Conservation (phyloP, 2,113 vertebrate genomes). For the Poeciliopsis prolifica region DNA sequence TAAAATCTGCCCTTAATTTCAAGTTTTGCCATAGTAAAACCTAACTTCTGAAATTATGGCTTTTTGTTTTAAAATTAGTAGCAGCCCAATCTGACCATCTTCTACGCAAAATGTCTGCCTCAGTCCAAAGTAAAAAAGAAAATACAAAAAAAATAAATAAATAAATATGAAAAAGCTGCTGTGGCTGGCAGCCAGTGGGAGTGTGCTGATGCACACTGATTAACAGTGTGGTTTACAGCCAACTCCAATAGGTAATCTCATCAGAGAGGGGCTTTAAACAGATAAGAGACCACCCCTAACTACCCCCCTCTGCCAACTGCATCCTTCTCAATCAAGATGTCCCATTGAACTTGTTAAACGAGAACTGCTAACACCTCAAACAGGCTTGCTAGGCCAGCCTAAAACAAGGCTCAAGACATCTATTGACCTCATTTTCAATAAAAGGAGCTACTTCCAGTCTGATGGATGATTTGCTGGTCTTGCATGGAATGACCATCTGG, state of each 20-base stretch:
- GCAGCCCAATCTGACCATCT: background rate
- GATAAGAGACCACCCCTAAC: constrained; percentile 80
- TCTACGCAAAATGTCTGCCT: background rate
- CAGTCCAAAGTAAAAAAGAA: too few species aligned
- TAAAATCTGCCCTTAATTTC: background rate
- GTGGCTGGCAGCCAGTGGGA: constrained; percentile 83
- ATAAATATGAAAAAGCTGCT: constrained; percentile 37
- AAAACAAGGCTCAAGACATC: constrained; percentile 81
- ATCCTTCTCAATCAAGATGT: constrained; percentile 56
- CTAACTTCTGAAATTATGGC: background rate
- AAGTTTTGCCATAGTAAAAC: background rate
- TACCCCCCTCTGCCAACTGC: constrained; percentile 46
- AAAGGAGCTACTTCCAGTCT: constrained; percentile 78
- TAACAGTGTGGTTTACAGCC: constrained; percentile 80
- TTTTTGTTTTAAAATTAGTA: background rate
- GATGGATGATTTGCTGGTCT: constrained; percentile 81
- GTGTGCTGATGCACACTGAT: constrained; percentile 78
- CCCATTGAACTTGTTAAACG: constrained; percentile 60
- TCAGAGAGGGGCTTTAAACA: constrained; percentile 80
- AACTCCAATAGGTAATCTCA: constrained; percentile 84
- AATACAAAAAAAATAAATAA: background rate
- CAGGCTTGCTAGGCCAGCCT: constrained; percentile 62
- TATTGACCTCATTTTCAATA: constrained; percentile 88
- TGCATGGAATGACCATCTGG: constrained; percentile 79
- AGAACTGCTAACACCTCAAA: constrained; percentile 81